Evolutionary conservation across 1,140 invertebrate species (phyloP).

Genomic region (Conus ventricosus): DNA sequence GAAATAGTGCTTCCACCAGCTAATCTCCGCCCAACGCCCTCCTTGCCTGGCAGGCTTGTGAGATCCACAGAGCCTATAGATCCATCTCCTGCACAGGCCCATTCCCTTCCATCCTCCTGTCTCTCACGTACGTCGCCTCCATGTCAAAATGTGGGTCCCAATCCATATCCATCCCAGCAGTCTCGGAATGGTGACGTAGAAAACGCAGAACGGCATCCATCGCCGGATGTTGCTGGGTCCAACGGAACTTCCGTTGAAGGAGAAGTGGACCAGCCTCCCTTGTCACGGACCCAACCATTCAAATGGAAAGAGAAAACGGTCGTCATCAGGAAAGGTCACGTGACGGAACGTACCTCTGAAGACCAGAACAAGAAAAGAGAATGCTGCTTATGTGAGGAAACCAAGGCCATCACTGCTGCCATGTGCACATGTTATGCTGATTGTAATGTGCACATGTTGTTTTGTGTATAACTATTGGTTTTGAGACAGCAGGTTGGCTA

Average conservation of each 20-base stretch:
- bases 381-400: no score
- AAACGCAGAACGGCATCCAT: not conserved
- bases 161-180: not conserved
- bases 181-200: not conserved
- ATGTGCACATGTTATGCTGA: no score
- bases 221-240: not conserved
- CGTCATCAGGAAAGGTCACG: not conserved
- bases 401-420: no score
- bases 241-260: not conserved
- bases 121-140: not conserved
- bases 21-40: not conserved
- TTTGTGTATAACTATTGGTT: no score
- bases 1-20: not conserved
- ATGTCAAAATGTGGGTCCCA: not conserved
- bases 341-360: not conserved
- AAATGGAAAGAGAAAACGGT: not conserved
- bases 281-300: not conserved
- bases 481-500: no score
- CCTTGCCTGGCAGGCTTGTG: not conserved
- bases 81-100: not conserved
- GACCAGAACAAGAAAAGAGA: not conserved
- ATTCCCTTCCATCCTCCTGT: not conserved
- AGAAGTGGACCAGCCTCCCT: not conserved
- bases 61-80: not conserved
- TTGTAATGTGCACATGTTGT: no score